These are phyloP conservation scores for Nomada ferruginata DNA, from an alignment of 2,888 invertebrate species.

Conservation along the genomic window DNA sequence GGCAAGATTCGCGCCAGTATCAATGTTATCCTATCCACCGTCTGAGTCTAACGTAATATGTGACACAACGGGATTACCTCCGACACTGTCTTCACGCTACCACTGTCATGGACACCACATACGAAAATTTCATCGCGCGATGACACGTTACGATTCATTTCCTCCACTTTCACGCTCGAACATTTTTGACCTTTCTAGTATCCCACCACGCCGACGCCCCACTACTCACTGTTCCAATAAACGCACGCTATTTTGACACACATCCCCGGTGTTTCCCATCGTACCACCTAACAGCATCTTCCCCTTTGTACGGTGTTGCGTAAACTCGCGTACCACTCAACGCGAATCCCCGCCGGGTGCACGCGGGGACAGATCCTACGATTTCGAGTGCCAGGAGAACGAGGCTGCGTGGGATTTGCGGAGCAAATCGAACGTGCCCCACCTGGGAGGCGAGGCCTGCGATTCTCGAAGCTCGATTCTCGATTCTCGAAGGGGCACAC, in stretches of 20 bases:
- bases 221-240: not conserved
- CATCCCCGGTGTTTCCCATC: slow-evolving; percentile 6
- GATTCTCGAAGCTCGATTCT: slow-evolving; percentile 76
- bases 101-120: slow-evolving; percentile 3
- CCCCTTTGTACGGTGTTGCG: slow-evolving; percentile 10
- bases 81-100: no score
- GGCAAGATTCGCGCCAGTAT: no score
- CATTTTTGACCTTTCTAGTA: slow-evolving; percentile 12
- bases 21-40: no score
- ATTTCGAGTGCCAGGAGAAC: slow-evolving; percentile 45
- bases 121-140: not conserved
- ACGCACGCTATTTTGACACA: not conserved
- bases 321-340: not conserved
- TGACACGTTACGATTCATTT: not conserved
- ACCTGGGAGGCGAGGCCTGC: slow-evolving; percentile 68
- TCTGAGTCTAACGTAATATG: no score
- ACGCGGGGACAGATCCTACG: slow-evolving; percentile 1
- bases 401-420: slow-evolving; percentile 63
- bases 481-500: slow-evolving; percentile 76
- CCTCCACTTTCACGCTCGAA: slow-evolving; percentile 8
- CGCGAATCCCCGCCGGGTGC: not conserved
- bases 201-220: not conserved
- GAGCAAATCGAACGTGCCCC: slow-evolving; percentile 66
- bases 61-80: not conserved
- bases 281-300: slow-evolving; percentile 11